These are phyloP conservation scores for Pangasius larnaudii DNA, from an alignment of 2,797 vertebrate genomes.

Conservation along the genomic window DNA sequence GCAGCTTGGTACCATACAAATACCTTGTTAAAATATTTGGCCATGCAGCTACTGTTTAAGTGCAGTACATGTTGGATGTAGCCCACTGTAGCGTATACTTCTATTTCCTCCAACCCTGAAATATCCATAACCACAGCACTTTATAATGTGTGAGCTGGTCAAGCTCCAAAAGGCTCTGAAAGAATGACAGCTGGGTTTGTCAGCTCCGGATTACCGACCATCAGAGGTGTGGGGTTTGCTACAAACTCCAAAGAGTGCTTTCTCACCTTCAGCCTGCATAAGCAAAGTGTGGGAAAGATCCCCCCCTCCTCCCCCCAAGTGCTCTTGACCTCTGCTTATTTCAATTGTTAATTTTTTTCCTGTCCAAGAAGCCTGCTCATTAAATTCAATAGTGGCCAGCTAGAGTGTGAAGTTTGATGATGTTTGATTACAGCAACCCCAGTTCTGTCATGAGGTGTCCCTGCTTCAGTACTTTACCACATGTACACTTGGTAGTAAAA, in stretches of 20 bases:
- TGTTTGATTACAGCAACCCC: background rate
- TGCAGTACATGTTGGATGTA: background rate
- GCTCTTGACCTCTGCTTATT: slow-evolving; percentile 23
- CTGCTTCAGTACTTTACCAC: background rate
- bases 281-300: slow-evolving; percentile 54
- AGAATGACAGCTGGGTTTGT: slow-evolving; percentile 15
- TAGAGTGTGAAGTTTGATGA: background rate
- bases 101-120: background rate
- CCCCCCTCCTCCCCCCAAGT: background rate
- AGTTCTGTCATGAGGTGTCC: background rate
- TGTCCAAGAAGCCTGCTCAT: background rate
- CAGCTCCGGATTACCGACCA: background rate
- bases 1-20: background rate
- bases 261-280: slow-evolving; percentile 71
- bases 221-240: slow-evolving; percentile 59
- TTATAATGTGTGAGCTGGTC: background rate
- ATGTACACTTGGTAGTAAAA: background rate
- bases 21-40: background rate
- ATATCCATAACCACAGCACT: background rate
- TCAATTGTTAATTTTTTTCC: slow-evolving; percentile 24
- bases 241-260: slow-evolving; percentile 62
- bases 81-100: background rate
- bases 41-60: background rate
- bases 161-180: slow-evolving; percentile 3
- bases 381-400: background rate